These are phyloP conservation scores for Himalopsyche tibetana DNA, from an alignment of 2,888 invertebrate species.

Conservation along the genomic window DNA sequence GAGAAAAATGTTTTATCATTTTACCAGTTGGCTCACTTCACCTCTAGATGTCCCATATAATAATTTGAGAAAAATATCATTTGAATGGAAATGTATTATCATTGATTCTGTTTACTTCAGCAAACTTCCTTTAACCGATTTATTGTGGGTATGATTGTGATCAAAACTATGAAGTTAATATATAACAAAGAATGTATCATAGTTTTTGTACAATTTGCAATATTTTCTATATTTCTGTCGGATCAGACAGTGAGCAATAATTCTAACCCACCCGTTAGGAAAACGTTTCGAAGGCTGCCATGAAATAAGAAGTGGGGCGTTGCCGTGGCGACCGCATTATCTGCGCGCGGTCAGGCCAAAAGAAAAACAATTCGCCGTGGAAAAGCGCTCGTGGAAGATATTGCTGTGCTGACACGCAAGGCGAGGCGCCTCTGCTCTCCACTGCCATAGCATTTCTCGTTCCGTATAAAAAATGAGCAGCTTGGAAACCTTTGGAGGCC, in stretches of 20 bases:
- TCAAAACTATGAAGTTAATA: no score
- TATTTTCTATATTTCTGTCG: not conserved
- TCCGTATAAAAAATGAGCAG: not conserved
- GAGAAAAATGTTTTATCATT: no score
- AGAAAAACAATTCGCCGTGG: constrained; percentile 53
- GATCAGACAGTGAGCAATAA: not conserved
- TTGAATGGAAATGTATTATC: no score
- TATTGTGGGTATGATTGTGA: no score
- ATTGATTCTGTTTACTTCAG: no score
- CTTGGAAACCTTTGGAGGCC: not conserved
- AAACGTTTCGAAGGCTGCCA: constrained; percentile 39
- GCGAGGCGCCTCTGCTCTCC: not conserved
- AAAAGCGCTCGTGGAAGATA: constrained; percentile 51
- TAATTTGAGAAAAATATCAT: no score
- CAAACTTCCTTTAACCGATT: no score
- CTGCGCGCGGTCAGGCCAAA: constrained; percentile 64
- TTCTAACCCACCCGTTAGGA: not conserved
- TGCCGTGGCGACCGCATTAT: constrained; percentile 64
- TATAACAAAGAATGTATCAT: no score
- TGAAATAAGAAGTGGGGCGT: constrained; percentile 60
- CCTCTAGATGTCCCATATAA: no score
- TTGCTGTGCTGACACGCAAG: constrained; percentile 47
- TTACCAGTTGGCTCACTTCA: no score
- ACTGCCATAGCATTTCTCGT: no score
- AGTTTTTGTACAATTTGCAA: no score